Evolutionary conservation across 2,888 invertebrate species (phyloP).

Genomic region (Halocaridina rubra): DNA sequence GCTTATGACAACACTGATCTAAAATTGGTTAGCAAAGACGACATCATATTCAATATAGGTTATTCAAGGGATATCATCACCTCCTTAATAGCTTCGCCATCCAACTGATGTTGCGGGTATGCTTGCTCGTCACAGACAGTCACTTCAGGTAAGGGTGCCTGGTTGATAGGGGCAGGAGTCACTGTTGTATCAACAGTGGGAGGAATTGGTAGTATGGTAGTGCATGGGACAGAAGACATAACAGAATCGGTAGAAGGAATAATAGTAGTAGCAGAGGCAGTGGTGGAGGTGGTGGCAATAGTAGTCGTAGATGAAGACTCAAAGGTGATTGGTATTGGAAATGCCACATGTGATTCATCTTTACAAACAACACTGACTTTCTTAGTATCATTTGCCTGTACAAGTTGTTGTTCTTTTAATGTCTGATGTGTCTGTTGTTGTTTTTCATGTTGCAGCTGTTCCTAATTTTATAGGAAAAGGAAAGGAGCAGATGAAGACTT

Average conservation of each 20-base stretch:
- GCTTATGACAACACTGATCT: slow-evolving; percentile 23
- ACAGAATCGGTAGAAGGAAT: not conserved
- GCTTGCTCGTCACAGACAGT: slow-evolving; percentile 6
- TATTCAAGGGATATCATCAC: slow-evolving; percentile 10
- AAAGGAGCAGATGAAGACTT: slow-evolving; percentile 5
- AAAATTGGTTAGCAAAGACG: not conserved
- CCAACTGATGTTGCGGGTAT: not conserved
- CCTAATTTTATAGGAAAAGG: slow-evolving; percentile 23
- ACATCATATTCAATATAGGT: not conserved
- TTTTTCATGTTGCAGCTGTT: slow-evolving; percentile 12
- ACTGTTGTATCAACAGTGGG: not conserved
- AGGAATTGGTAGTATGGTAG: not conserved
- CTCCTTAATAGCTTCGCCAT: slow-evolving; percentile 17
- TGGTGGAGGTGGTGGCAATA: not conserved
- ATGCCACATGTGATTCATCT: not conserved
- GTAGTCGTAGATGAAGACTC: not conserved
- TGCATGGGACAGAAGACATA: not conserved
- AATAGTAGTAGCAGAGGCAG: not conserved
- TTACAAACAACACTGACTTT: not conserved
- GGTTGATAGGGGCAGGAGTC: not conserved
- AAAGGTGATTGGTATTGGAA: not conserved
- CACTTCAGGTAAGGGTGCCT: slow-evolving; percentile 6
- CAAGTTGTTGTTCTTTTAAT: slow-evolving; percentile 12
- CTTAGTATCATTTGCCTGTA: slow-evolving; percentile 1
- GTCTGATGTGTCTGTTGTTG: slow-evolving; percentile 5